These are phyloP conservation scores for Echinops telfairi DNA, from an alignment of 2,113 vertebrate species.

Conservation along the genomic window DNA sequence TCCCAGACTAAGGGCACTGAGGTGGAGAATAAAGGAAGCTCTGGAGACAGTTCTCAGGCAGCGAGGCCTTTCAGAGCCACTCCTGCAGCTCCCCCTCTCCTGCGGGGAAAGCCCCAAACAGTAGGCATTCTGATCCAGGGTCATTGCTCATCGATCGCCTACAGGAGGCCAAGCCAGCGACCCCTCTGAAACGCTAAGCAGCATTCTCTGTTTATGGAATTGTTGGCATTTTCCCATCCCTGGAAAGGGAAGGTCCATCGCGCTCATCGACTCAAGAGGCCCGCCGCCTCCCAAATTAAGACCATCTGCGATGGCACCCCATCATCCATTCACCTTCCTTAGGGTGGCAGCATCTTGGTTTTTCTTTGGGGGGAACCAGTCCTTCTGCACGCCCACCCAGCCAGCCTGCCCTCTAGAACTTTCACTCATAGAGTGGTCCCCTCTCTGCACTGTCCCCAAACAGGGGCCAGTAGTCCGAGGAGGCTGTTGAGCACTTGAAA, in stretches of 20 bases:
- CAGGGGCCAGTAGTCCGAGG: too few relatives aligned
- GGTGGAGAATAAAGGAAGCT: slow-evolving; percentile 61
- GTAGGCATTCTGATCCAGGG: not conserved
- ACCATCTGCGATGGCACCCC: too few relatives aligned
- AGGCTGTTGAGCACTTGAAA: too few relatives aligned
- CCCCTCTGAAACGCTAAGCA: not conserved
- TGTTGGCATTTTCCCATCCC: not conserved
- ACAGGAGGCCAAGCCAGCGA: not conserved
- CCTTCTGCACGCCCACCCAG: too few relatives aligned
- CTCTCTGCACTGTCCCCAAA: too few relatives aligned
- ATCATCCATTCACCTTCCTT: too few relatives aligned
- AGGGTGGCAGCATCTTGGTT: too few relatives aligned
- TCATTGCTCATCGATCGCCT: not conserved
- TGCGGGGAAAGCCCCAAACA: slow-evolving; percentile 14
- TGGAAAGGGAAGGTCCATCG: not conserved
- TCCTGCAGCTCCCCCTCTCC: not conserved
- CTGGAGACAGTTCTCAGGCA: slow-evolving; percentile 11
- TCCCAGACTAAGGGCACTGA: slow-evolving; percentile 72
- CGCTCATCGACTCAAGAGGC: not conserved
- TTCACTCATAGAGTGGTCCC: too few relatives aligned
- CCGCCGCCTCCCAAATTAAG: too few relatives aligned
- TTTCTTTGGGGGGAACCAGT: too few relatives aligned
- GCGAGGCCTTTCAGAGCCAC: not conserved
- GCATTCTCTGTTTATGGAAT: slow-evolving; percentile 10
- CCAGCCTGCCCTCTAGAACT: too few relatives aligned